Evolutionary conservation across 2,113 vertebrate genomes (phyloP).

Genomic region (Campylorhamphus procurvoides): DNA sequence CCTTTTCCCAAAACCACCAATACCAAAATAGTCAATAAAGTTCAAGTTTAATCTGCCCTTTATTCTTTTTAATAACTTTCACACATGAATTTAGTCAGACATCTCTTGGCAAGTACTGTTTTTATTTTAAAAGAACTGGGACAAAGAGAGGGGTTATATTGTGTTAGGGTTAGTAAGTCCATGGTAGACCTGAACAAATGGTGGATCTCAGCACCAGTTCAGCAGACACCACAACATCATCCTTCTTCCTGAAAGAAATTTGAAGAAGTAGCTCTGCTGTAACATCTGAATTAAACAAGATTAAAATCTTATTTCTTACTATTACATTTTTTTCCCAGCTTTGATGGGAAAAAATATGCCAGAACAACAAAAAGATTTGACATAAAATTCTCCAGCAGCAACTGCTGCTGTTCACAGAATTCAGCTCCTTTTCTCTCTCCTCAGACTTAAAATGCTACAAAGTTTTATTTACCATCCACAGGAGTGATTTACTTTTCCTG

Average conservation of each 20-base stretch:
- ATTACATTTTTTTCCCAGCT: fast-evolving
- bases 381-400: not conserved
- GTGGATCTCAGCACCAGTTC: not conserved
- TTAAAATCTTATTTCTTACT: not conserved
- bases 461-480: not conserved
- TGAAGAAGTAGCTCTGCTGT: not conserved
- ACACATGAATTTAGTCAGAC: not conserved
- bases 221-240: not conserved
- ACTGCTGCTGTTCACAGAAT: not conserved
- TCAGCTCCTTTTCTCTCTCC: not conserved
- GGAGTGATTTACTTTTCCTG: not conserved
- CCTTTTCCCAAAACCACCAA: not conserved
- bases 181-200: not conserved
- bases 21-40: not conserved
- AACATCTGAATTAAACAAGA: not conserved
- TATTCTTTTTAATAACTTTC: not conserved
- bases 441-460: not conserved
- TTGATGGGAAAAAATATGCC: not conserved
- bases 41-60: not conserved
- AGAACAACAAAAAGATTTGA: not conserved
- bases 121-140: not conserved
- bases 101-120: not conserved
- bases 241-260: not conserved
- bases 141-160: not conserved
- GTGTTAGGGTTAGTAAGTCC: not conserved